A percentile compares a stretch with the other conserved stretches of the same genome.
Evolutionary conservation across 2,797 vertebrate species (phyloP).

Genomic region (Rhabdomys pumilio): DNA sequence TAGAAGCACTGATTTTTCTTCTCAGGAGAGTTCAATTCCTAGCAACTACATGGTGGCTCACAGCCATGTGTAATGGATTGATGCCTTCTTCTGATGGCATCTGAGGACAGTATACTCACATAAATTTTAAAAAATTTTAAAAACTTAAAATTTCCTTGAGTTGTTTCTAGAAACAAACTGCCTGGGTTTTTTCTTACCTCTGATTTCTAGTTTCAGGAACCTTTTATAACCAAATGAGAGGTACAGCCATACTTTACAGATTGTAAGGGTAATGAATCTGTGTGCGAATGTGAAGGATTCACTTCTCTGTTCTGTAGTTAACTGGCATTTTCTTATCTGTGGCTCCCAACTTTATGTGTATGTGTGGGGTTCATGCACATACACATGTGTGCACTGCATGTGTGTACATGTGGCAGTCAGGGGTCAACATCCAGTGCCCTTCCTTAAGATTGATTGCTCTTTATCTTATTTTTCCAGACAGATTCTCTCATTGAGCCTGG

Average conservation of each 20-base stretch:
- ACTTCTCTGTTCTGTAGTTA: background rate
- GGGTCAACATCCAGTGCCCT: background rate
- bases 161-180: background rate
- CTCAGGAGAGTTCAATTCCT: no score
- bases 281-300: conserved; percentile 4
- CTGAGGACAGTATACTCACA: no score
- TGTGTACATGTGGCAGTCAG: background rate
- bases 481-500: background rate
- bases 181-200: background rate
- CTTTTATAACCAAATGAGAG: background rate
- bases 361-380: background rate
- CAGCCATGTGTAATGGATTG: no score
- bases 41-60: no score
- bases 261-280: background rate
- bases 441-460: background rate
- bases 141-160: background rate
- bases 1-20: no score
- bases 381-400: background rate
- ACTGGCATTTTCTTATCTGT: conserved; percentile 55
- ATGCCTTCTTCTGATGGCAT: no score
- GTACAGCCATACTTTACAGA: background rate
- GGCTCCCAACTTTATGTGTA: background rate
- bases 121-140: no score
- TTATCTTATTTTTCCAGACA: background rate
- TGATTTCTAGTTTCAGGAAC: conserved; percentile 44